Evolutionary conservation across 2,797 vertebrate genomes (phyloP), one percentile per base, ranked within the genome.

Genomic region (Simalia tracyae): DNA sequence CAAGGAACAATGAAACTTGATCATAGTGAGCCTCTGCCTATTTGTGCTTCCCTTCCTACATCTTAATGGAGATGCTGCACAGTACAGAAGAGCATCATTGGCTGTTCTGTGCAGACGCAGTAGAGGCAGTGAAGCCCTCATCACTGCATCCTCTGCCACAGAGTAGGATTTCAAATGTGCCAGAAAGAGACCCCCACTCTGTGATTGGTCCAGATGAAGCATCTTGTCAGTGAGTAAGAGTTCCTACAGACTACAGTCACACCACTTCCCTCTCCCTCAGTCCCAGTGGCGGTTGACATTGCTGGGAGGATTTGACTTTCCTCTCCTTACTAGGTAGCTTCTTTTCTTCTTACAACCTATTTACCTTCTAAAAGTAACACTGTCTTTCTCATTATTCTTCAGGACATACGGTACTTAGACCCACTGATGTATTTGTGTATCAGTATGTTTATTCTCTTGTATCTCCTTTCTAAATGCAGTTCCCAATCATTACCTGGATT

Each of bases 341-440:
- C 2, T 31, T 15, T 31, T 68, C 50, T 68, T 68, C 66, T 31
- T 2, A 31, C 12, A 68, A 68, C 66, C 66, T 31, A 68, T 68
- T 31, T 31, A 68, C 31, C n/a, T 68, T 68, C 4, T 12, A 64
- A 64, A 64, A 64, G 9, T 10, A 64, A 94, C 60, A 86, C 5
- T 0, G 10, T 66, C 11, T 94, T 95, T 95, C 92, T 90, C 89
- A 91, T 7, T 91, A 93, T 92, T 88, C 26, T 72, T 86, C 90
- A 93, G 59, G 2, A 91, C 0, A 0, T 9, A 28, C 2, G 26
- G 8, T 64, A 10, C 61, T 63, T 64, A 14, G 14, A 66, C 1
- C 12, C 28, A 54, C 1, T 54, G 50, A 50, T 50, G 50, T 50
- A 50, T 54, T 54, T 54, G 5, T 54, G 50, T 54, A 54, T 54